Evolutionary conservation across 2,113 vertebrate species (phyloP), one percentile per base, ranked within the genome.

Genomic region (Hemiprocne comata): DNA sequence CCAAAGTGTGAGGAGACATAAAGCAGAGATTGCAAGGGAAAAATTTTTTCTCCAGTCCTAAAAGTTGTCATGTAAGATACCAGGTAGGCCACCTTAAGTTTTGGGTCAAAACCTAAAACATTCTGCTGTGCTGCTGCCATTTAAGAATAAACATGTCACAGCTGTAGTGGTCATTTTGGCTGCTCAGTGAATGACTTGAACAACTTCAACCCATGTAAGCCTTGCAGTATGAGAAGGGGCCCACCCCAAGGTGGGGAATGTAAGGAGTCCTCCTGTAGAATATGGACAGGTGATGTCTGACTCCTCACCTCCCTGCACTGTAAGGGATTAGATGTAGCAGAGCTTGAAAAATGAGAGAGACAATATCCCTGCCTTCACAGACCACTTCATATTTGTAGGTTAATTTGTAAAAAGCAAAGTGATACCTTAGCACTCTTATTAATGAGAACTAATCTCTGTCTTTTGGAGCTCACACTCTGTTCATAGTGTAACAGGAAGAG

Each of bases 211-310:
- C 3, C 25, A 19, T 29, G 8, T 38, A 36, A 70, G 42, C 10
- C 10, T 66, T 77, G 17, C 6, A 4, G 21, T 33, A 61, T 31
- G 17, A 31, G 13, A 66, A 40, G 6, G 16, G 17, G 11, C 31
- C 10, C 28, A 55, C 6, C 2, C 18, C 13, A 69, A 54, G 29
- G n/a, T 21, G 33, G 5, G 34, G 8, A 76, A 31, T 0, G 1
- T 21, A 77, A 10, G 25, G 12, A 44, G 4, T 71, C 11, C 21
- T 69, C 13, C 42, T 44, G 24, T 46, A 42, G 10, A 18, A 11
- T 18, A 18, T 3, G 29, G 17, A 17, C 13, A 57, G 6, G 5
- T 36, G 17, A 29, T 21, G 10, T 76, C 25, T 16, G 7, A 20
- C 23, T 46, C 12, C 33, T 66, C 57, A 75, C 6, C 17, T 40